Percentiles rank a stretch among this genome's conserved stretches.
phyloP scores from a whole-genome alignment of 2,797 vertebrate species.

The Molossus molossus region DNA sequence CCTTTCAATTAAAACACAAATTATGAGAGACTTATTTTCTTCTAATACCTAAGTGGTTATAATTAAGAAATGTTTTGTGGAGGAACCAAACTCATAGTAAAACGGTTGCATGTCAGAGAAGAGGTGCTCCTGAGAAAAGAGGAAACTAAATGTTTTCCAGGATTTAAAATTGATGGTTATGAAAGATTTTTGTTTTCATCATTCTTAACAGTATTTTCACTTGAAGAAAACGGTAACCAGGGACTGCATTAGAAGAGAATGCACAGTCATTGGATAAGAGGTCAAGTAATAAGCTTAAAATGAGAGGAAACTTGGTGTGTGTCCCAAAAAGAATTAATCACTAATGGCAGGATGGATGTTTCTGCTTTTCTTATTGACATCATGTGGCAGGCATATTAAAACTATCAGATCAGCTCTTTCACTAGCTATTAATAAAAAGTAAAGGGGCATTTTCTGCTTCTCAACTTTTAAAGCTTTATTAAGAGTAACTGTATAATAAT shows the following conservation, averaged over 20 bases:
- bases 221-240: conserved; percentile 66
- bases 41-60: conserved; percentile 67
- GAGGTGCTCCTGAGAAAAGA: not conserved
- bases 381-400: not conserved
- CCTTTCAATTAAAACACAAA: conserved; percentile 83
- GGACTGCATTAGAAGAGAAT: not conserved
- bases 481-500: not conserved
- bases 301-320: not conserved
- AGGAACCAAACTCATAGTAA: not conserved
- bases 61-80: conserved; percentile 78
- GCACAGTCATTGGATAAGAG: conserved; percentile 19
- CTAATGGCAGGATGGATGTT: not conserved
- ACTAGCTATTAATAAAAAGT: not conserved
- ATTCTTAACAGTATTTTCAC: conserved; percentile 50
- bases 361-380: not conserved
- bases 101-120: accelerated
- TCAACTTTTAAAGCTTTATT: not conserved
- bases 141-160: conserved; percentile 16
- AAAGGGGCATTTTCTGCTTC: not conserved
- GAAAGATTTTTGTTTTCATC: conserved; percentile 69
- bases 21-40: conserved; percentile 79
- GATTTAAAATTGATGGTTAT: not conserved
- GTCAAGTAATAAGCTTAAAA: conserved; percentile 13
- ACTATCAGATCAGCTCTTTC: not conserved
- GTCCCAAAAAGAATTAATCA: not conserved